These are phyloP conservation scores for Ammospiza caudacuta DNA, from an alignment of 2,113 vertebrate genomes.

Conservation along the genomic window DNA sequence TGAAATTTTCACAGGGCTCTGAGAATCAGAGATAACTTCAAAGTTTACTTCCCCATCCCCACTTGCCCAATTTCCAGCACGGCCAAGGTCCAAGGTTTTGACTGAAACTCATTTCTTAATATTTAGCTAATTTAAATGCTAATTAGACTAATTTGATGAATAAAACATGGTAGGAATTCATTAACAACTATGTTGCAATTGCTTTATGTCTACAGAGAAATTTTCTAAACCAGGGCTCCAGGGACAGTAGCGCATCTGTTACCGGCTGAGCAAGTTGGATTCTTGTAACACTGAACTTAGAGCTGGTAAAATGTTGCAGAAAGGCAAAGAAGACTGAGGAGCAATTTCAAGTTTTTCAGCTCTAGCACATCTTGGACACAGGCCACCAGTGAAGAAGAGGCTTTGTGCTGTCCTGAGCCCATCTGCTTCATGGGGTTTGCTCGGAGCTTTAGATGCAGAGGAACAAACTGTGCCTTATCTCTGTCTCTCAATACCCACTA, in stretches of 20 bases:
- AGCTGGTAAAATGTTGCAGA: background rate
- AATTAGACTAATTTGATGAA: constrained; percentile 64
- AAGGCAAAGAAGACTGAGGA: background rate
- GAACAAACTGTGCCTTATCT: background rate
- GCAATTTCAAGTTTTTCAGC: background rate
- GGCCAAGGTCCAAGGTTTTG: background rate
- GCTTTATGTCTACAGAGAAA: constrained; percentile 46
- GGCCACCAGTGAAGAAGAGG: background rate
- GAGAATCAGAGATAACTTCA: constrained; percentile 19
- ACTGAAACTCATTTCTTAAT: constrained; percentile 37
- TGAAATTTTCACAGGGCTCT: background rate
- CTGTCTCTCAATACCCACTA: background rate
- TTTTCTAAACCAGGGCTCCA: constrained; percentile 37
- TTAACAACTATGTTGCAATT: constrained; percentile 28
- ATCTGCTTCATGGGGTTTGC: background rate
- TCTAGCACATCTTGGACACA: background rate
- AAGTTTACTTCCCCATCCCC: constrained; percentile 14
- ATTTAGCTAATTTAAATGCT: constrained; percentile 68
- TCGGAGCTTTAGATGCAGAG: background rate
- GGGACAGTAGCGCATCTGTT: constrained; percentile 46
- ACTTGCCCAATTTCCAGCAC: background rate
- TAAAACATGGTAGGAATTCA: constrained; percentile 50
- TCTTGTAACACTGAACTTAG: background rate
- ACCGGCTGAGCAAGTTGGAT: background rate
- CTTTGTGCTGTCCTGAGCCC: background rate